These are phyloP conservation scores for Isoperla grammatica DNA, from an alignment of 2,888 invertebrate species.

Conservation along the genomic window DNA sequence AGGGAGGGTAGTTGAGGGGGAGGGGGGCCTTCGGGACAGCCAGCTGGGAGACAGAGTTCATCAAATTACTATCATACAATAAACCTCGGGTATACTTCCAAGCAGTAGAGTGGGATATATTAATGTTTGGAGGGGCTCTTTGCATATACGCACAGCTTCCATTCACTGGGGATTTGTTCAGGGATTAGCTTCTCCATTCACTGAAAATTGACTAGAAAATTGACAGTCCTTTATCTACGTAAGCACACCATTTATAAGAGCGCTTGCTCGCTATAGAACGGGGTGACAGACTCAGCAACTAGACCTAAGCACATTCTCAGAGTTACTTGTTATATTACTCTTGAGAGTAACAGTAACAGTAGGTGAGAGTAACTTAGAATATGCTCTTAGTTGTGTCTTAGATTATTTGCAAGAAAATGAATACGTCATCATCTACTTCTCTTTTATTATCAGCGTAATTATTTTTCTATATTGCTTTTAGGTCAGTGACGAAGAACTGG, in stretches of 20 bases:
- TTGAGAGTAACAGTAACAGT: too few relatives aligned
- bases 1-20: slow-evolving; percentile 5
- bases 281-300: neutral
- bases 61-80: slow-evolving; percentile 30
- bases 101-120: neutral
- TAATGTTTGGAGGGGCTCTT: slow-evolving; percentile 21
- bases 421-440: too few relatives aligned
- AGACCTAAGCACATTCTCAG: too few relatives aligned
- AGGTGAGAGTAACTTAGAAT: too few relatives aligned
- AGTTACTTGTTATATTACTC: too few relatives aligned
- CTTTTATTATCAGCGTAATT: too few relatives aligned
- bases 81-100: slow-evolving; percentile 14
- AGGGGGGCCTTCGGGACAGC: slow-evolving; percentile 10
- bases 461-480: too few relatives aligned
- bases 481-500: too few relatives aligned
- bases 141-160: slow-evolving; percentile 25
- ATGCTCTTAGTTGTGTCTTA: too few relatives aligned
- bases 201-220: slow-evolving; percentile 46
- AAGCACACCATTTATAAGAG: slow-evolving; percentile 13
- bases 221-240: slow-evolving; percentile 33
- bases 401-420: too few relatives aligned
- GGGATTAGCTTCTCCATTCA: slow-evolving; percentile 39
- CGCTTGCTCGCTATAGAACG: neutral
- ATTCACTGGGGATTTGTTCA: slow-evolving; percentile 29
- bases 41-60: slow-evolving; percentile 23